Evolutionary conservation across 2,113 vertebrate genomes (phyloP), one percentile per base, ranked within the genome.

Genomic region (Ellobius talpinus): DNA sequence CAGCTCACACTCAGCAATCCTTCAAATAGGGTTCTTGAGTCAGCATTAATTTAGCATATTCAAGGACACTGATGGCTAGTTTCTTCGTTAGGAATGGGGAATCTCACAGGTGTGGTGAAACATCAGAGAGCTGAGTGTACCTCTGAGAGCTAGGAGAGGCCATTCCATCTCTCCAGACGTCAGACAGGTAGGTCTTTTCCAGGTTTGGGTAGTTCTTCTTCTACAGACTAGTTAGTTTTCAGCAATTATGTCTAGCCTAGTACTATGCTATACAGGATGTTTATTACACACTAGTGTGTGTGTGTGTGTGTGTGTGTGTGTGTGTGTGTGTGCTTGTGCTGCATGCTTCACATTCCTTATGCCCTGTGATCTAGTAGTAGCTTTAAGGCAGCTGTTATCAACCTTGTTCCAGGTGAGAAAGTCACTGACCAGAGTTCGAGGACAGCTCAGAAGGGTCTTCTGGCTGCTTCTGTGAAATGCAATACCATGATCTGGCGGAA

Each of bases 11-110:
- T 66, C 82, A 94, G 81, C 90, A 81, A 72, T 90, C 61, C 96
- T 92, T 94, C 66, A 45, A 85, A 96, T 90, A 90, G 23, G 61
- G 78, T 50, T 79, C 29, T 47, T 13, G 95, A 63, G 39, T 87
- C 87, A 92, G 91, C 63, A 47, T 47, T 61, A 36, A 81, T 93
- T 94, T 92, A 79, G 63, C 87, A 87, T 79, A 87, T 89, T 74
- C 42, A 95, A 45, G 70, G 87, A 26, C 65, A 94, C 33, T 36
- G 88, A 63, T 11, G 23, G 33, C 14, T 31, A 47, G 78, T n/a
- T 79, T 39, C 91, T 89, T 91, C 29, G 42, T 87, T 12, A 77
- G 39, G 61, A 85, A 45, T 47, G 24, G 33, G 78, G 58, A 92
- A 58, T 47, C 70, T 89, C 66, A 76, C 29, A 91, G 89, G 68